phyloP scores from a whole-genome alignment of 2,113 vertebrate species.

The Gopherus evgoodei region DNA sequence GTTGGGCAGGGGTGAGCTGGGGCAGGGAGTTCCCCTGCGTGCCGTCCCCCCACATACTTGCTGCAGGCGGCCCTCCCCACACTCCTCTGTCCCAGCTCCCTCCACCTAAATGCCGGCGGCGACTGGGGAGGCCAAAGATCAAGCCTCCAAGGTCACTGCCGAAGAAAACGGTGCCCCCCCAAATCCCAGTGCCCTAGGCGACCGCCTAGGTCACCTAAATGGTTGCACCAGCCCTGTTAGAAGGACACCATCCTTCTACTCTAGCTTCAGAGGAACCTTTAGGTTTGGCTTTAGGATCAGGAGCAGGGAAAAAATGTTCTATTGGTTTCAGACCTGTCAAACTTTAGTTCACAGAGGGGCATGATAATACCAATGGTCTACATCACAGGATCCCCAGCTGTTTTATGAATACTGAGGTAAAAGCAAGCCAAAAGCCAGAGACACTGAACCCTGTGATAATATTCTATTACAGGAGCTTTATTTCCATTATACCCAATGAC shows the following conservation, averaged over 20 bases:
- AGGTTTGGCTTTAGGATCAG: neutral
- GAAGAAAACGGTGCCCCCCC: no score
- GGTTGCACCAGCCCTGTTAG: no score
- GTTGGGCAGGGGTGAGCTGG: no score
- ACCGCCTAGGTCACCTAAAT: no score
- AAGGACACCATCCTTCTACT: neutral
- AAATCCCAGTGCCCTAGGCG: no score
- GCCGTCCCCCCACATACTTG: no score
- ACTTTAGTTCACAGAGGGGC: neutral
- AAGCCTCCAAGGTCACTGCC: no score
- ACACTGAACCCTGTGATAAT: neutral
- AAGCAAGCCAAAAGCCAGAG: conserved; percentile 5
- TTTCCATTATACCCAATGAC: conserved; percentile 7
- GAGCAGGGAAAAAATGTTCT: neutral
- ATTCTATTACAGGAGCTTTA: conserved; percentile 22
- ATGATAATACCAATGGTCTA: neutral
- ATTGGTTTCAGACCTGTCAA: neutral
- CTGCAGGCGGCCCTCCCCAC: no score
- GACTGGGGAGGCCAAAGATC: no score
- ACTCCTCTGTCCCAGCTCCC: no score
- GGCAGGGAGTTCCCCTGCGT: no score
- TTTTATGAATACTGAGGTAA: neutral
- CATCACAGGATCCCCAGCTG: conserved; percentile 1
- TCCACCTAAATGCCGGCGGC: no score
- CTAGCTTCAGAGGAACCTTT: neutral